Conservation (phyloP, 2,888 invertebrate species). For the Corbicula japonica region DNA sequence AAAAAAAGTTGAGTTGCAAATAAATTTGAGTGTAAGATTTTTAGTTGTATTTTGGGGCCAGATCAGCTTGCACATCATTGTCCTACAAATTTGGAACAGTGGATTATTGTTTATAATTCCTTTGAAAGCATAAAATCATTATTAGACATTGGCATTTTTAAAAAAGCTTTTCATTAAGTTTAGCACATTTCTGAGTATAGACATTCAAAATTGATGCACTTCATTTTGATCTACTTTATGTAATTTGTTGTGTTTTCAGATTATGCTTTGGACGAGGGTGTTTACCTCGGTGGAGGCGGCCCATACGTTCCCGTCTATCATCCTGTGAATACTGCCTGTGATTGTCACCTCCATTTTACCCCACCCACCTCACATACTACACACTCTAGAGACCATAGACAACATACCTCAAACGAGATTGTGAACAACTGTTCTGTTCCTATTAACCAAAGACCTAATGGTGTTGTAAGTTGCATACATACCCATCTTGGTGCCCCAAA, state of each 20-base stretch:
- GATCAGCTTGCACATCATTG: no score
- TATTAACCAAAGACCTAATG: constrained; percentile 60
- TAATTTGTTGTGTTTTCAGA: constrained; percentile 57
- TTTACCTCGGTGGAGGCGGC: constrained; percentile 38
- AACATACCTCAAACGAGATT: constrained; percentile 43
- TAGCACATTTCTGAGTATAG: no score
- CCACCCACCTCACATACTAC: constrained; percentile 39
- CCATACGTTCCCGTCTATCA: constrained; percentile 61
- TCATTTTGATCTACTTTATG: no score
- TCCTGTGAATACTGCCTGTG: constrained; percentile 64
- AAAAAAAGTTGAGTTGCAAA: no score
- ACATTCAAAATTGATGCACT: no score
- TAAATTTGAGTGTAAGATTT: no score
- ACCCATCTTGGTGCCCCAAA: constrained; percentile 49
- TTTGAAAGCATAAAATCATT: neutral
- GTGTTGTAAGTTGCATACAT: constrained; percentile 61
- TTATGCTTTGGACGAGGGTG: constrained; percentile 48
- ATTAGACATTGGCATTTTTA: no score
- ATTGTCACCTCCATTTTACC: constrained; percentile 57
- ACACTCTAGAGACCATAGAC: constrained; percentile 37
- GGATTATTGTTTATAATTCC: no score
- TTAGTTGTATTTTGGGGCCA: no score
- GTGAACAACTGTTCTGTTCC: constrained; percentile 37
- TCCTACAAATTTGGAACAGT: no score
- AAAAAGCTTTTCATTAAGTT: no score